Percentiles rank a stretch among this genome's conserved stretches.
Conservation (phyloP, 2,113 vertebrate genomes). For the Tapirus terrestris region DNA sequence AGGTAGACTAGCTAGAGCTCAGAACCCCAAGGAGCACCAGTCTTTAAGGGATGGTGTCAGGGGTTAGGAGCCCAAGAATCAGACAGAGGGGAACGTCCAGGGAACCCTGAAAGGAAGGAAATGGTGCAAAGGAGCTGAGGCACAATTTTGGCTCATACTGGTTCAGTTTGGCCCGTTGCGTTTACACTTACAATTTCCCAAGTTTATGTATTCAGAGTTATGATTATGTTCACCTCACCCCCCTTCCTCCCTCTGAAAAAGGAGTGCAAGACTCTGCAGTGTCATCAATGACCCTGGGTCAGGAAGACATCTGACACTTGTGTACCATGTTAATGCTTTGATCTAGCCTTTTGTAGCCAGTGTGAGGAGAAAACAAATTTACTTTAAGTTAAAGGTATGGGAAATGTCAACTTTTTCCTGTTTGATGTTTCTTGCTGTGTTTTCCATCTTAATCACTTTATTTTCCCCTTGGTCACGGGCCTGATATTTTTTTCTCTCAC, state of each 20-base stretch:
- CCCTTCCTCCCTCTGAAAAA: background rate
- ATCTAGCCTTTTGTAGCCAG: background rate
- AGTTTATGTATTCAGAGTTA: constrained; percentile 11
- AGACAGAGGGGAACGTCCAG: background rate
- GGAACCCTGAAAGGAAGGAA: constrained; percentile 6
- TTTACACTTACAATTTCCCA: background rate
- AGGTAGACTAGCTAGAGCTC: background rate
- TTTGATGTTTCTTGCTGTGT: constrained; percentile 20
- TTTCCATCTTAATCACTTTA: constrained; percentile 41
- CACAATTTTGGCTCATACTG: background rate
- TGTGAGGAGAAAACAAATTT: constrained; percentile 22
- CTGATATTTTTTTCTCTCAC: background rate
- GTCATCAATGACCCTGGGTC: background rate
- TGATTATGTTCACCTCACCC: background rate
- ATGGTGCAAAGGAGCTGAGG: background rate
- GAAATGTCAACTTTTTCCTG: background rate
- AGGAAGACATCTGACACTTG: background rate
- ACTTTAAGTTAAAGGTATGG: background rate
- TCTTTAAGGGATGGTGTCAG: background rate
- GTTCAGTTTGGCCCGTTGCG: background rate
- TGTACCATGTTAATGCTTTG: background rate
- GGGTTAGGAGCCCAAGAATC: background rate
- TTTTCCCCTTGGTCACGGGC: background rate
- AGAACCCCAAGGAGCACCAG: background rate
- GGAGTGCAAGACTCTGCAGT: background rate